Base-by-base conservation (phyloP, 2,113 vertebrate genomes). In the Macrotus californicus region DNA sequence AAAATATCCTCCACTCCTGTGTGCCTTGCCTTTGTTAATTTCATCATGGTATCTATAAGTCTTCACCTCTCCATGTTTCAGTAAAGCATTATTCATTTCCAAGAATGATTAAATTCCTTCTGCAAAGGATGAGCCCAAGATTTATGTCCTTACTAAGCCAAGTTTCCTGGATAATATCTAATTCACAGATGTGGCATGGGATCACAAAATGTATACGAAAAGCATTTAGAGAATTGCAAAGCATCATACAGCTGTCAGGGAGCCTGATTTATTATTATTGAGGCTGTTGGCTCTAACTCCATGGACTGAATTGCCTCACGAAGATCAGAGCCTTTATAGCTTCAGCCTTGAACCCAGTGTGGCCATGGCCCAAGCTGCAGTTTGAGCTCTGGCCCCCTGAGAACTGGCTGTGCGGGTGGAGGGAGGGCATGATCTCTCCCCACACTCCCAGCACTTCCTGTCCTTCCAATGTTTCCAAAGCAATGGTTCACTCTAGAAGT, bases 361-460 rank as follows among this genome's bases (percentile, higher is more conserved):
- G 93, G 94, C 92, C 36, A 4, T 21, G 36, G 75, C 83, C 79
- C 83, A 89, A 54, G n/a, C 46, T 54, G 66, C 75, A 12, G 16
- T 72, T 19, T 12, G 70, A 66, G 88, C 7, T 4, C 39, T 3
- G 52, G 34, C 18, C 70, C 94, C 94, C 72, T 8, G 19, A 19
- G 50, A 48, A 3, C 0, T 36, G 91, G 73, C 86, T 29, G 29
- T 56, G 41, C 0, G 14, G 54, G 56, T 41, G 21, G 41, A 64
- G 75, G 77, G 36, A 39, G 77, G 36, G 1, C 0, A 19, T n/a
- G 14, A 31, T 7, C 56, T 70, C 50, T 59, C 39, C 64, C 75
- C 14, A 3, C 7, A 0, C 0, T 3, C 22, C 39, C 46, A 31
- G 69, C 26, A 46, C n/a, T 87, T 72, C 36, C n/a, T 0, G 0